A percentile compares a stretch with the other conserved stretches of the same genome.
These are phyloP conservation scores for Apamea anceps DNA, from an alignment of 2,888 invertebrate species.

Conservation along the genomic window DNA sequence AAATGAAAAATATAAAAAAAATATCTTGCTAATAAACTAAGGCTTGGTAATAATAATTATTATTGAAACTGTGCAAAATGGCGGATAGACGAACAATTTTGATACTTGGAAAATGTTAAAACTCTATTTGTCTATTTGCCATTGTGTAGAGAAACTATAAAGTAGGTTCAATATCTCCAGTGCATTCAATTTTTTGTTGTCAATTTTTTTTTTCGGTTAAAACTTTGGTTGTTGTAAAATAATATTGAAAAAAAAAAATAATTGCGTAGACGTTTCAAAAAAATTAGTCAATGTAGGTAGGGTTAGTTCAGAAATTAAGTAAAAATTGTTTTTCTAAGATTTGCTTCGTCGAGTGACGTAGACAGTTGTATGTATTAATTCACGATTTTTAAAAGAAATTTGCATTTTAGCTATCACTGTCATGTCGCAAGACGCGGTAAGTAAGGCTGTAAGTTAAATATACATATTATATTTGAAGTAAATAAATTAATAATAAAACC, in stretches of 20 bases:
- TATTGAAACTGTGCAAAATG: constrained; percentile 59
- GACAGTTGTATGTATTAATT: constrained; percentile 66
- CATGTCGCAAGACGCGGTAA: constrained; percentile 67
- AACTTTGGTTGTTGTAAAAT: constrained; percentile 86
- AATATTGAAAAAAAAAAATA: constrained; percentile 67
- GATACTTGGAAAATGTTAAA: constrained; percentile 38
- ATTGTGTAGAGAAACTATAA: constrained; percentile 43
- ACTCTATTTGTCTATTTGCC: constrained; percentile 29
- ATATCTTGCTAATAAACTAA: constrained; percentile 78
- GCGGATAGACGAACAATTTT: constrained; percentile 41
- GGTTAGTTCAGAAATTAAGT: constrained; percentile 70
- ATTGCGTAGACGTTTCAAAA: constrained; percentile 68
- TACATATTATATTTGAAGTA: constrained; percentile 90
- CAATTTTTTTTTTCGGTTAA: constrained; percentile 67
- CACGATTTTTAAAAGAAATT: constrained; percentile 66
- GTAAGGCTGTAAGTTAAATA: constrained; percentile 90
- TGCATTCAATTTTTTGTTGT: constrained; percentile 67
- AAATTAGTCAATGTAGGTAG: constrained; percentile 72
- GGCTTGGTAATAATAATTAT: constrained; percentile 75
- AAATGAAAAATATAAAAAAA: constrained; percentile 86
- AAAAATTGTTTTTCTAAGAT: constrained; percentile 78
- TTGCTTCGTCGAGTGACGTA: constrained; percentile 75
- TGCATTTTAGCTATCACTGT: constrained; percentile 65
- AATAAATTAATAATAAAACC: constrained; percentile 90
- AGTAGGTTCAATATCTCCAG: constrained; percentile 56